Evolutionary conservation across 2,888 invertebrate genomes (phyloP).

Genomic region (Cheilosia impressa): DNA sequence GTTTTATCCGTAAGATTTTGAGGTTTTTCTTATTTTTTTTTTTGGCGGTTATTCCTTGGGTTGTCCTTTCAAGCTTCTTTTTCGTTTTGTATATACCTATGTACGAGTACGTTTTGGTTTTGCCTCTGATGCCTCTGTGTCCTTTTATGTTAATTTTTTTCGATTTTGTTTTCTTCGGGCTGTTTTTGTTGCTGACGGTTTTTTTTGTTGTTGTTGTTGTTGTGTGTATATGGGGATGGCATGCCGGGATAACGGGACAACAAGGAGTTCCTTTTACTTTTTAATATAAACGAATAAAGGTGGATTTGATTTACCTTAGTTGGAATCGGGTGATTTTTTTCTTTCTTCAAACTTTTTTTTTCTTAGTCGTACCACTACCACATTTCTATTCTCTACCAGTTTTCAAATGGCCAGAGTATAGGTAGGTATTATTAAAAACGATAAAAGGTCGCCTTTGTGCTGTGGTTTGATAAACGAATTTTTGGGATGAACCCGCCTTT

Average conservation of each 20-base stretch:
- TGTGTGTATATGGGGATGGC: conserved; percentile 48
- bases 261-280: conserved; percentile 59
- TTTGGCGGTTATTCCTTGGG: conserved; percentile 9
- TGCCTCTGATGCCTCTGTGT: conserved; percentile 41
- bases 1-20: conserved; percentile 70
- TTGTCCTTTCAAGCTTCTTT: conserved; percentile 41
- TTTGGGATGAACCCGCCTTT: conserved; percentile 21
- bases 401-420: conserved; percentile 17
- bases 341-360: background rate
- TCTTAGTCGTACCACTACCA: conserved; percentile 33
- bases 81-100: no score
- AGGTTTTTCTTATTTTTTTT: conserved; percentile 45
- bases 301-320: conserved; percentile 74
- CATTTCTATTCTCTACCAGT: conserved; percentile 43
- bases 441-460: conserved; percentile 48
- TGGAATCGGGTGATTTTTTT: conserved; percentile 55
- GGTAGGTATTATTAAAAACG: conserved; percentile 52
- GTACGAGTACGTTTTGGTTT: background rate
- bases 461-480: conserved; percentile 49
- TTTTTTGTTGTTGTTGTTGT: background rate
- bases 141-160: conserved; percentile 69
- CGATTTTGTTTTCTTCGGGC: conserved; percentile 28
- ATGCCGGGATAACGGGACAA: conserved; percentile 64
- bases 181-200: conserved; percentile 44
- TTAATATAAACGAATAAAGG: conserved; percentile 73